Conservation (phyloP, 1,140 invertebrate genomes). For the Yoshiicerus persimilis region DNA sequence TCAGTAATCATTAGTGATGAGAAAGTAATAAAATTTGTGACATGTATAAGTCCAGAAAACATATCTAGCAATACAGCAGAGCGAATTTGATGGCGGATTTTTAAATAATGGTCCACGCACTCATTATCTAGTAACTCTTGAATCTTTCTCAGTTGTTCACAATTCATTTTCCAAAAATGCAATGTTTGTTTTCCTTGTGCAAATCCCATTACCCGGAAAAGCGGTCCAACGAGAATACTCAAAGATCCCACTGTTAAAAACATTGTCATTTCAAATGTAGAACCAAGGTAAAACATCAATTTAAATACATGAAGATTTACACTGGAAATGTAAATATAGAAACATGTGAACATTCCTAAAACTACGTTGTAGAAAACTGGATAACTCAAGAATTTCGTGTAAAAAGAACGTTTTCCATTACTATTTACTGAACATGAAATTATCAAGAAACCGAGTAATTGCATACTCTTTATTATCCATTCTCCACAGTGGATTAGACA, state of each 20-base stretch:
- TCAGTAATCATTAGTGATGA: background rate
- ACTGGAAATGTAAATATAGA: background rate
- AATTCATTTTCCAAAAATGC: background rate
- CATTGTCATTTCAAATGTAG: background rate
- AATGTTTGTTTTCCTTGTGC: background rate
- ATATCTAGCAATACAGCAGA: background rate
- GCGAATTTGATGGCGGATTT: background rate
- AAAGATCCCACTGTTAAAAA: background rate
- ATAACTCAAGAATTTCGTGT: background rate
- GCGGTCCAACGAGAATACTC: background rate
- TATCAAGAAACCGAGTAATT: background rate
- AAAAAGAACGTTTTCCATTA: background rate
- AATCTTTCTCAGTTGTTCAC: background rate
- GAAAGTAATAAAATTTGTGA: background rate
- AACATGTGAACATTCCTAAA: background rate
- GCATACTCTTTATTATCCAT: background rate
- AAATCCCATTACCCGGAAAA: background rate
- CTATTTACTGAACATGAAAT: background rate
- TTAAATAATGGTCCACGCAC: background rate
- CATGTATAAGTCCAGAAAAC: background rate
- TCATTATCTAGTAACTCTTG: background rate
- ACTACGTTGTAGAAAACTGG: background rate
- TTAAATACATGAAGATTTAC: background rate
- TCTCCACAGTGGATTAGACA: background rate
- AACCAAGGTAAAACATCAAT: background rate